Base-by-base conservation (phyloP, 2,797 vertebrate genomes). In the Cichlasoma orientale region DNA sequence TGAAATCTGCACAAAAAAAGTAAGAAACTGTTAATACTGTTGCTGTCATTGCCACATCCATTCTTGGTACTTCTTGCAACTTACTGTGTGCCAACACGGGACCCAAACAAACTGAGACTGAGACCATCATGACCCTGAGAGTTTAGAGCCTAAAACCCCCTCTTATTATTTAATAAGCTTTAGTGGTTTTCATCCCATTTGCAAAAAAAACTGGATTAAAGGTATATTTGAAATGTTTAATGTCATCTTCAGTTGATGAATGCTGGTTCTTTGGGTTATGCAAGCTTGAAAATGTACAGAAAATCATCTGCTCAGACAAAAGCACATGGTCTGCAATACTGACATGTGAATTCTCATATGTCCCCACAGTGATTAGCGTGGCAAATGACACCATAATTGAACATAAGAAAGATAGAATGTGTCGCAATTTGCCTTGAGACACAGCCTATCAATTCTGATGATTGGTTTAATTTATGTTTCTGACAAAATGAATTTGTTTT, bases 391-490 rank as follows among this genome's bases (percentile, higher is more conserved):
- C 23, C 71, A 77, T 89, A 89, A 90, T 87, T 86, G 75, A 78
- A 80, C 77, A 55, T 72, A 83, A 88, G 75, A 80, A 71, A 86
- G 75, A 91, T 74, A 72, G 73, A 90, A 85, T 74, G 69, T 6
- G 1, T 1, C 55, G 36, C 63, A 63, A 77, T 85, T 89, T 79
- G 78, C 81, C 78, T 47, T 66, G 52, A 89, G 87, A 90, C 77
- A 75, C 72, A 74, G 82, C 57, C 54, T 78, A 75, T 86, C 79
- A 82, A 74, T 90, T 84, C 4, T 63, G 79, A 82, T 82, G 73
- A 93, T 90, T 81, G 55, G 76, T 86, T 82, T 81, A 76, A 87
- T 89, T 90, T 85, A 56, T 87, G 86, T 83, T 58, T 88, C 72
- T 80, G 84, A 84, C 78, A 84, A 79, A 86, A 78, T 59, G 3